Percentiles rank a stretch among this genome's conserved stretches.
Evolutionary conservation across 2,113 vertebrate genomes (phyloP).

Genomic region (Lagopus muta): DNA sequence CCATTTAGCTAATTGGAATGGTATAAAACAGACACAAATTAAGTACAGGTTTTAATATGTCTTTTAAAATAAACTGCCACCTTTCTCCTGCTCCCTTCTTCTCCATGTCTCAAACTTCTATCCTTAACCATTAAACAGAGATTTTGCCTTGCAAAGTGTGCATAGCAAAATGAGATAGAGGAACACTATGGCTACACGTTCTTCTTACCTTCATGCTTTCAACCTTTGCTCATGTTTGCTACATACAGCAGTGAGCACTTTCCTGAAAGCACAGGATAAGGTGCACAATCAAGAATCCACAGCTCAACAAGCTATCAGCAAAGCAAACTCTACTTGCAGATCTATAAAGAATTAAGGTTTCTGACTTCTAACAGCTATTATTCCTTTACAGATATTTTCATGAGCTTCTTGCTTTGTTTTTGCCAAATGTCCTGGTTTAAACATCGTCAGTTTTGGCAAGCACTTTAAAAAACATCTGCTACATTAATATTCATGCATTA

Average conservation of each 20-base stretch:
- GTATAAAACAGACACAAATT: background rate
- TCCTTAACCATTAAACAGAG: background rate
- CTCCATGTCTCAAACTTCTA: background rate
- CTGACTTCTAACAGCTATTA: background rate
- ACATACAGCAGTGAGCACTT: background rate
- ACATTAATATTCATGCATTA: slow-evolving; percentile 44
- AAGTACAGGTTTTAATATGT: background rate
- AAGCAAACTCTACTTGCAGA: background rate
- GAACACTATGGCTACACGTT: background rate
- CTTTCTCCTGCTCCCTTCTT: background rate
- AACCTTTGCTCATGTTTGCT: background rate
- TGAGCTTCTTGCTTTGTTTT: background rate
- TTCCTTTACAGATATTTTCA: background rate
- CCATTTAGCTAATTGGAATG: background rate
- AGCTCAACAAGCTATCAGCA: background rate
- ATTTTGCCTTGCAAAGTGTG: background rate
- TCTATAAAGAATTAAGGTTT: background rate
- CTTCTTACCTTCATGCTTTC: background rate
- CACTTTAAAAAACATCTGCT: slow-evolving; percentile 20
- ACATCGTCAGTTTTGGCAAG: background rate
- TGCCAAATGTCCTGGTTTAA: background rate
- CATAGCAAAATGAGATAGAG: background rate
- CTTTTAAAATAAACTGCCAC: background rate
- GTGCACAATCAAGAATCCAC: background rate
- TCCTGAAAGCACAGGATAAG: background rate